phyloP scores from a whole-genome alignment of 2,113 vertebrate species.

The Panthera uncia region DNA sequence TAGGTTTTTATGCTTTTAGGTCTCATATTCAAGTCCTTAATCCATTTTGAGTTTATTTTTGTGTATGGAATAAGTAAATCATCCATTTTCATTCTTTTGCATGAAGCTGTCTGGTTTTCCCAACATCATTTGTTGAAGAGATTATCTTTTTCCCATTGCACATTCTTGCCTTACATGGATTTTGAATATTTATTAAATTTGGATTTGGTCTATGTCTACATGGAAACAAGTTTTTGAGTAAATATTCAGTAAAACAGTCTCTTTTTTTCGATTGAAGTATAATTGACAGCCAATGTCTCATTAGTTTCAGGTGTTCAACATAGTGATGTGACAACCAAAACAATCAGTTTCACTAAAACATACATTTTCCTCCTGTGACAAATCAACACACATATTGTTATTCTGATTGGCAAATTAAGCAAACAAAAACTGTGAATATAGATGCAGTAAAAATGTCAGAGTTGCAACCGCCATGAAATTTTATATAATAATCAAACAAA shows the following conservation, averaged over 20 bases:
- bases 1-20: not conserved
- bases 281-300: not conserved
- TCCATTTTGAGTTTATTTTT: not conserved
- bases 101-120: not conserved
- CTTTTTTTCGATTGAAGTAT: not conserved
- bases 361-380: not conserved
- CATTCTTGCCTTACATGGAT: not conserved
- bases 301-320: not conserved
- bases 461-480: not conserved
- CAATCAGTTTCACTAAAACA: constrained; percentile 28
- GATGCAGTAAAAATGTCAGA: not conserved
- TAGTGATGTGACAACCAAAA: not conserved
- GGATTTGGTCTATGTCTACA: not conserved
- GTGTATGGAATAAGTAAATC: not conserved
- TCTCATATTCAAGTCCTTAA: not conserved
- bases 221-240: not conserved
- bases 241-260: not conserved
- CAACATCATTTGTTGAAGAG: not conserved
- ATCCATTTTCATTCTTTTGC: not conserved
- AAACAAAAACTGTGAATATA: not conserved
- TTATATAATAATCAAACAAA: not conserved
- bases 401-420: not conserved
- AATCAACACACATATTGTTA: not conserved
- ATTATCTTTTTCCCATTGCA: not conserved
- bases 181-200: not conserved